Evolutionary conservation across 2,888 invertebrate genomes (phyloP).

Genomic region (Spodoptera picta): DNA sequence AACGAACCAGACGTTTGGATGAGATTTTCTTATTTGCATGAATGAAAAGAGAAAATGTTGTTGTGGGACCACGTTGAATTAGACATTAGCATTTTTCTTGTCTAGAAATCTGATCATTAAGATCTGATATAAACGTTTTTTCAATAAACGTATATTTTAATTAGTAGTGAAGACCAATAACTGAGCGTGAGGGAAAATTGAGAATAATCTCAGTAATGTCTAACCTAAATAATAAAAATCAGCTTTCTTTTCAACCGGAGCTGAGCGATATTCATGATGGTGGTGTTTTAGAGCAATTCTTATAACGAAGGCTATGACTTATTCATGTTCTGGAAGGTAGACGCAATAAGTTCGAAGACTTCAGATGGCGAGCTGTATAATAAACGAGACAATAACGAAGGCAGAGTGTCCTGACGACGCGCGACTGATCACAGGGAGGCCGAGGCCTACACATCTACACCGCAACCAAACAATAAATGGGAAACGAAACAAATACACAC

Average conservation of each 20-base stretch:
- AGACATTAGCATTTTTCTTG: conserved; percentile 1
- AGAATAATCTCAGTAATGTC: conserved; percentile 8
- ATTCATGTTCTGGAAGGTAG: conserved; percentile 82
- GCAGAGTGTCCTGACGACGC: conserved; percentile 44
- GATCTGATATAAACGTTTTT: too few species aligned
- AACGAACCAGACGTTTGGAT: background rate
- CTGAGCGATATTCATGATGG: conserved; percentile 56
- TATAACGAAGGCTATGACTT: conserved; percentile 86
- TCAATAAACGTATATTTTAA: too few species aligned
- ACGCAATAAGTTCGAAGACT: conserved; percentile 80
- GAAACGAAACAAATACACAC: background rate
- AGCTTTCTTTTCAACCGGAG: conserved; percentile 27
- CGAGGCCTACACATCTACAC: conserved; percentile 3
- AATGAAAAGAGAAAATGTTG: conserved; percentile 2
- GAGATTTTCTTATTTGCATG: conserved; percentile 2
- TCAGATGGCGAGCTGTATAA: conserved; percentile 75
- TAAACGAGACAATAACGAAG: conserved; percentile 82
- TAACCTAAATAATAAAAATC: conserved; percentile 12
- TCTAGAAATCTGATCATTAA: too few species aligned
- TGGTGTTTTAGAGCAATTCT: conserved; percentile 79
- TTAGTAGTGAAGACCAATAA: too few species aligned
- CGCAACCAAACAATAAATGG: background rate
- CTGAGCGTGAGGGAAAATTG: conserved; percentile 1
- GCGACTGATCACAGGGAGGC: conserved; percentile 15
- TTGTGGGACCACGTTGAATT: background rate